Evolutionary conservation across 1,140 invertebrate species (phyloP), one percentile per base, ranked within the genome.

Genomic region (Philotrypesis tridentata): DNA sequence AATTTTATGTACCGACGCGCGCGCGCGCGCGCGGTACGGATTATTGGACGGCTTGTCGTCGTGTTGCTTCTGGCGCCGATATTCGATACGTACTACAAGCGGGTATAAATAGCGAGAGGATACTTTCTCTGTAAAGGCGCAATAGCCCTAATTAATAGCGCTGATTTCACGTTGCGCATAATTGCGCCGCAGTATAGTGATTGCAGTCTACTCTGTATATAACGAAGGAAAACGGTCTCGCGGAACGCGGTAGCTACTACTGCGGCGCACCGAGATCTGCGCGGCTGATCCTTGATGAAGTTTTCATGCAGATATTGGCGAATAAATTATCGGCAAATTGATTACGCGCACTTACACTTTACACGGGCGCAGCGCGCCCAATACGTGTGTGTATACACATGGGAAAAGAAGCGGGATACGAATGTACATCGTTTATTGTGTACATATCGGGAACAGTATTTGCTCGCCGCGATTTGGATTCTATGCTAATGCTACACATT

Each of bases 141-240:
- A 3, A 37, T 9, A 5, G 33, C 61, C 14, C 5, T 4, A 21
- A 70, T 70, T 37, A 37, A 70, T 70, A 14, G 67, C 67, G 29
- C 17, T 37, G 67, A 70, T 70, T 70, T 70, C 27, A 6, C 67
- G n/a, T n/a, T n/a, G n/a, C n/a, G n/a, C n/a, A n/a, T n/a, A n/a
- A n/a, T n/a, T n/a, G n/a, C n/a, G n/a, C n/a, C n/a, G n/a, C n/a
- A n/a, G n/a, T n/a, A n/a, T n/a, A n/a, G n/a, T n/a, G n/a, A n/a
- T n/a, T n/a, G n/a, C n/a, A 27, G 0, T 61, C 60, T 61, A 14
- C 60, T 25, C 60, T 61, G n/a, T 23, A 61, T 61, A n/a, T 61
- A 61, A 17, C 0, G 60, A n/a, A 23, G 1, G 11, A 61, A 61
- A 61, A 25, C 17, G 60, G 21, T 9, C 11, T 5, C 3, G 60